Evolutionary conservation across 1,140 invertebrate genomes (phyloP), one percentile per base, ranked within the genome.

Genomic region (Tachypleus tridentatus): DNA sequence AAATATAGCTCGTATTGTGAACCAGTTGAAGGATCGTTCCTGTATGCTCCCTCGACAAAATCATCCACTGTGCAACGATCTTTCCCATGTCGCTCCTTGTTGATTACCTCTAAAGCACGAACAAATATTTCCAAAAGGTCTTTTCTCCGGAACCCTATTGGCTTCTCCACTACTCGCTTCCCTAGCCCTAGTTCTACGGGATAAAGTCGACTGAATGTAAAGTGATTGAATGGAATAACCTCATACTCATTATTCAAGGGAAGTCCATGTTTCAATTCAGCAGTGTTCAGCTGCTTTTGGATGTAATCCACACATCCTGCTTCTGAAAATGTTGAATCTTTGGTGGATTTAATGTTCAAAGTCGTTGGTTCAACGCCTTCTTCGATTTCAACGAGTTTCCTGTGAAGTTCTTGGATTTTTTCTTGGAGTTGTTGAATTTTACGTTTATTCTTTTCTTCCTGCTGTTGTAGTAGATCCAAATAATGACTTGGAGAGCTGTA

Each of bases 1-100:
- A 89, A 89, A 73, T 86, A 87, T 63, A 91, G 76, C 71, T 90
- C 87, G 72, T 88, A 90, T 68, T 89, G 87, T 0, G 87, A 86
- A 3, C 87, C 87, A 0, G 85, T 85, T 0, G 85, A 85, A 3
- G 86, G 86, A 60, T 88, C 86, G 0, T 82, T 83, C 59, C 87
- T 79, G 71, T 87, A 89, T 8, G 88, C 79, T n/a, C 88, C 88
- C 74, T 89, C 87, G 3, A 87, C 77, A 72, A 90, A 90, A 74
- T 88, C 85, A 58, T 87, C 85, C 67, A 84, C 74, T 0, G 80
- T 83, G 29, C 65, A 69, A 47, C 64, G 11, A 6, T 51, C 6
- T 53, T 64, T 61, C 5, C 64, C 61, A 48, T 66, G 61, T 9
- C 67, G 11, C 51, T 69, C 59, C 60, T 80, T 81, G 73, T 89